Conservation (phyloP, 2,113 vertebrate species). For the Acinonyx jubatus region DNA sequence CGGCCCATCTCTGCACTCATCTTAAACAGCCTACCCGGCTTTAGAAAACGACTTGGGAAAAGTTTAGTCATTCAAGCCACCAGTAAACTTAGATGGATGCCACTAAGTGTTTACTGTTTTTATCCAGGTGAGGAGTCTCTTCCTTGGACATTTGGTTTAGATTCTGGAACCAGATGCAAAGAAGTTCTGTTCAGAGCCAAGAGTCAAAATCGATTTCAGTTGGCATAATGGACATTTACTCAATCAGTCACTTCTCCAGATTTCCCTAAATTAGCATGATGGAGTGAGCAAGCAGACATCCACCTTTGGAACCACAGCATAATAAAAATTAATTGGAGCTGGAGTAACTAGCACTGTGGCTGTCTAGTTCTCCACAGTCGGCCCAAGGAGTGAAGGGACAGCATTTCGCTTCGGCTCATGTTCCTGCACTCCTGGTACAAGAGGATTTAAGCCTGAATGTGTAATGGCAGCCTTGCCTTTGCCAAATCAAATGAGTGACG, state of each 20-base stretch:
- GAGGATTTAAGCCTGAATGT: constrained; percentile 45
- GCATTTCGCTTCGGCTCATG: background rate
- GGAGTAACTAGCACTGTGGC: constrained; percentile 4
- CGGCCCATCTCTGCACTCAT: background rate
- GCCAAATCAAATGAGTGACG: constrained; percentile 73
- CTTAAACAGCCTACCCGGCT: background rate
- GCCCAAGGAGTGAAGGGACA: background rate
- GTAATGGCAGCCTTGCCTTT: constrained; percentile 63
- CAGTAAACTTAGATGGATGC: constrained; percentile 4
- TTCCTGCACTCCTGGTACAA: background rate
- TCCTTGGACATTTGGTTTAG: constrained; percentile 54
- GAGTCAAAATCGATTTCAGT: constrained; percentile 19
- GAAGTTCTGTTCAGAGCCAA: constrained; percentile 29
- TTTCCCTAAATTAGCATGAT: constrained; percentile 48
- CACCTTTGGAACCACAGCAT: constrained; percentile 35
- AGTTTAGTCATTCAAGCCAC: background rate
- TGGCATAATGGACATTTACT: constrained; percentile 12
- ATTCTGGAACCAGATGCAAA: constrained; percentile 37
- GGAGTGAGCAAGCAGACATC: constrained; percentile 32
- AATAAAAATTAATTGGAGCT: constrained; percentile 42
- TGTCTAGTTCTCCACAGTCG: background rate
- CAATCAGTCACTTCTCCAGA: constrained; percentile 31
- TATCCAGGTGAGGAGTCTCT: constrained; percentile 33
- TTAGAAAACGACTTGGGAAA: constrained; percentile 42
- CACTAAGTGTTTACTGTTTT: constrained; percentile 30